phyloP scores from a whole-genome alignment of 92 coral and sea anemone genomes.

The Porites rus region DNA sequence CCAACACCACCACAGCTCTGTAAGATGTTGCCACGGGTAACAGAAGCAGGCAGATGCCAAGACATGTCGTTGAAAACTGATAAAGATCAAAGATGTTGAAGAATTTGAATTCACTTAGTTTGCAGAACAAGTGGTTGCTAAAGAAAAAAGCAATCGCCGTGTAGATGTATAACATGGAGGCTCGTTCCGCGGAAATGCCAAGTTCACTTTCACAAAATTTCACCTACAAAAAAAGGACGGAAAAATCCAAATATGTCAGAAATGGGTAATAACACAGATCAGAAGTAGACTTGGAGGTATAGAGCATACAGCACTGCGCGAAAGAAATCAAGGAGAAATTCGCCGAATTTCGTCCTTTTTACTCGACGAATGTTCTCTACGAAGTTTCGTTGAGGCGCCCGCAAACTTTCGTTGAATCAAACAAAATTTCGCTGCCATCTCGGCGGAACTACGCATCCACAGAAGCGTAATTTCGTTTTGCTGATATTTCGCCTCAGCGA shows the following conservation, averaged over 20 bases:
- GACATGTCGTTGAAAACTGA: slow-evolving; percentile 16
- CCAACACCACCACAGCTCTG: slow-evolving; percentile 13
- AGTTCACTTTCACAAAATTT: slow-evolving; percentile 55
- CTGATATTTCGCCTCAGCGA: no score
- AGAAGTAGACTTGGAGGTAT: no score
- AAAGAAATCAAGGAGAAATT: no score
- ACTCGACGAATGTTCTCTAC: no score
- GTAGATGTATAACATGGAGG: slow-evolving; percentile 21
- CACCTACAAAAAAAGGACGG: background rate
- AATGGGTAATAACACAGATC: background rate
- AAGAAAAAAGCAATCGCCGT: slow-evolving; percentile 29
- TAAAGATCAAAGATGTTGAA: slow-evolving; percentile 18
- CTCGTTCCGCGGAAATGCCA: slow-evolving; percentile 17
- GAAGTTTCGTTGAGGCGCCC: no score
- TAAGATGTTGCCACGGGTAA: slow-evolving; percentile 41
- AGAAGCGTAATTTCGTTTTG: no score
- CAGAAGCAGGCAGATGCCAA: slow-evolving; percentile 19
- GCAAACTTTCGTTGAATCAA: no score
- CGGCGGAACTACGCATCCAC: no score
- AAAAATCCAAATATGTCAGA: background rate
- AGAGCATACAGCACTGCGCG: no score
- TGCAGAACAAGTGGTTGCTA: slow-evolving; percentile 27
- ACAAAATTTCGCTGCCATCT: no score
- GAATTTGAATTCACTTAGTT: slow-evolving; percentile 8
- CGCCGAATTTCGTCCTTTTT: no score